Evolutionary conservation across 2,797 vertebrate genomes (phyloP), one percentile per base, ranked within the genome.

Genomic region (Melanotaenia pygmaea): DNA sequence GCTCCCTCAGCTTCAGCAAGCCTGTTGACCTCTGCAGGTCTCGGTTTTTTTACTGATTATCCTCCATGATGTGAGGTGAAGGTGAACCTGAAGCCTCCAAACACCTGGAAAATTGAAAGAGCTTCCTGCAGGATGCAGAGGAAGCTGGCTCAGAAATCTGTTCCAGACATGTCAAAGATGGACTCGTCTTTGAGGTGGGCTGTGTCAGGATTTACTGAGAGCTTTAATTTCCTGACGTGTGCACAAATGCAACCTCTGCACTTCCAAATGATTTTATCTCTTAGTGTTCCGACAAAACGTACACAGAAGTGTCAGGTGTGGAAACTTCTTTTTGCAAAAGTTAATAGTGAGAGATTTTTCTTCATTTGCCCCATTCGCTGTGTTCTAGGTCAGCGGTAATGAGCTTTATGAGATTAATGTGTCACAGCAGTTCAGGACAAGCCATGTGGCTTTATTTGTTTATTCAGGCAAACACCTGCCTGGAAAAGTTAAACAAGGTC

Each of bases 391-490:
- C 10, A 38, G 0, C 58, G 78, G 77, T 20, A 72, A 61, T 70
- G 8, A 54, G 51, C 67, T 86, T 66, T 67, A 18, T 45, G 3
- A 73, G 74, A 51, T 77, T 74, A 64, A 69, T 0, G 4, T 14
- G 67, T 35, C 1, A 5, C 51, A 26, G 22, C 24, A 12, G 65
- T 5, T 38, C 38, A 40, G 38, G 16, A 4, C 56, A 30, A 26
- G 24, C 62, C 58, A 26, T 43, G 34, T 24, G 47, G 60, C 37
- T n/a, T 1, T 20, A 73, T 73, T 43, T 81, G 69, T 81, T 83
- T 77, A 57, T 59, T 64, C 14, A 53, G 20, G 60, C 58, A 30
- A 67, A 73, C 53, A 28, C 14, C 18, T 2, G 37, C 34, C 11
- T 18, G 37, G 16, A 20, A 20, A 5, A 45, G 16, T 71, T 38